Conservation (phyloP, 2,888 invertebrate genomes). For the Aradus depressus region DNA sequence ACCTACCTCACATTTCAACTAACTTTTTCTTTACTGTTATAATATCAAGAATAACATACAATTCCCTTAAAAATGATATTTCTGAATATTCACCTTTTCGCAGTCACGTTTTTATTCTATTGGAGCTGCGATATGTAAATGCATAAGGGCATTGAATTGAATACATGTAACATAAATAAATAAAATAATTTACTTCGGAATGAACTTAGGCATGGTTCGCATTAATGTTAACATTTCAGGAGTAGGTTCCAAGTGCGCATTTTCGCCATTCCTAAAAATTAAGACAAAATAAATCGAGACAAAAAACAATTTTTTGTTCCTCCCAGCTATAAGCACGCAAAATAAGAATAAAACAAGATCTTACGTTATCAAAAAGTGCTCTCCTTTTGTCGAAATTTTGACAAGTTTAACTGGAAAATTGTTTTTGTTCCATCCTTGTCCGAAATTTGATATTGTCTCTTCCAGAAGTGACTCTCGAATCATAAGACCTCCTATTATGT, state of each 20-base stretch:
- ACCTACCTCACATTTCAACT: too few species aligned
- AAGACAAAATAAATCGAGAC: background rate
- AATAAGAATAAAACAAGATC: conserved; percentile 2
- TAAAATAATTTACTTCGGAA: conserved; percentile 8
- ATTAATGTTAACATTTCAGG: conserved; percentile 25
- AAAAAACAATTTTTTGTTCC: background rate
- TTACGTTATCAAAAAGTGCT: conserved; percentile 29
- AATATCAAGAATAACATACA: too few species aligned
- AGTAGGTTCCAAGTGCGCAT: conserved; percentile 23
- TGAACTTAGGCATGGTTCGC: conserved; percentile 7
- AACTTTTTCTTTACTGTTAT: too few species aligned
- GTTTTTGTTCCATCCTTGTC: conserved; percentile 17
- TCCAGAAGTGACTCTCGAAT: conserved; percentile 30
- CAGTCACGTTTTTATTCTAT: too few species aligned
- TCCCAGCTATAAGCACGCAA: background rate
- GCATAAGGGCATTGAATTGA: too few species aligned
- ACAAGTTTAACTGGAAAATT: conserved; percentile 29
- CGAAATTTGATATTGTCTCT: conserved; percentile 26
- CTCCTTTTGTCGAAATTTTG: conserved; percentile 28
- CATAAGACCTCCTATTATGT: conserved; percentile 31
- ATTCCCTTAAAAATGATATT: too few species aligned
- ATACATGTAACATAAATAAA: too few species aligned
- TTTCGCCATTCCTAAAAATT: conserved; percentile 9
- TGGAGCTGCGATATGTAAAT: too few species aligned
- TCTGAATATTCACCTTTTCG: too few species aligned